A percentile compares a stretch with the other conserved stretches of the same genome.
Evolutionary conservation across 1,140 invertebrate genomes (phyloP).

Genomic region (Drosophila carrolli): DNA sequence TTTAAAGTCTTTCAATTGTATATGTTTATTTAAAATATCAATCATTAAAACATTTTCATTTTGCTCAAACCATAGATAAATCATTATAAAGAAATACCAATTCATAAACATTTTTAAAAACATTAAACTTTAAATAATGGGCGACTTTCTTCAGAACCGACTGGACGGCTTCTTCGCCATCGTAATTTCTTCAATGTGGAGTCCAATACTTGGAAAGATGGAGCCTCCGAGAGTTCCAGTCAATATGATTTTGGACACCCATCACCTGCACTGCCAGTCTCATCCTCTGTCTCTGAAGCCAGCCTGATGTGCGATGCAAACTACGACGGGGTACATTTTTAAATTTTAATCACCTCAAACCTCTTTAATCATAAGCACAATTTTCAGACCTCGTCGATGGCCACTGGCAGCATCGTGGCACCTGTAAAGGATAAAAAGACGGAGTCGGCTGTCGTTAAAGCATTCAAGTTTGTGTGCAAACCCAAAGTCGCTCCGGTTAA

Average conservation of each 20-base stretch:
- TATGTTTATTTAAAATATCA: too few species aligned
- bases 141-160: not conserved
- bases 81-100: not conserved
- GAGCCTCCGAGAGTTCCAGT: conserved; percentile 66
- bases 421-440: conserved; percentile 7
- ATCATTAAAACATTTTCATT: not conserved
- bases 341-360: too few species aligned
- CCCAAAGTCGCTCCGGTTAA: conserved; percentile 83
- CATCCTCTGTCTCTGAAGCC: conserved; percentile 63
- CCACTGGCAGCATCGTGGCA: conserved; percentile 29
- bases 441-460: conserved; percentile 11
- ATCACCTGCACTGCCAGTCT: conserved; percentile 49
- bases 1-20: not conserved
- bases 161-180: conserved; percentile 1
- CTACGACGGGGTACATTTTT: conserved; percentile 47
- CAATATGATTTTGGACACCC: conserved; percentile 60
- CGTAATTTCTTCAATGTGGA: conserved; percentile 18
- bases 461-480: conserved; percentile 64
- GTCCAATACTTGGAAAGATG: conserved; percentile 51
- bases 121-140: not conserved
- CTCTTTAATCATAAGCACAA: not conserved
- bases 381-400: conserved; percentile 54
- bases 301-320: conserved; percentile 63
- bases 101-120: not conserved
- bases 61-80: not conserved